Evolutionary conservation across 2,113 vertebrate genomes (phyloP), one percentile per base, ranked within the genome.

Genomic region (Gallinago undulata): DNA sequence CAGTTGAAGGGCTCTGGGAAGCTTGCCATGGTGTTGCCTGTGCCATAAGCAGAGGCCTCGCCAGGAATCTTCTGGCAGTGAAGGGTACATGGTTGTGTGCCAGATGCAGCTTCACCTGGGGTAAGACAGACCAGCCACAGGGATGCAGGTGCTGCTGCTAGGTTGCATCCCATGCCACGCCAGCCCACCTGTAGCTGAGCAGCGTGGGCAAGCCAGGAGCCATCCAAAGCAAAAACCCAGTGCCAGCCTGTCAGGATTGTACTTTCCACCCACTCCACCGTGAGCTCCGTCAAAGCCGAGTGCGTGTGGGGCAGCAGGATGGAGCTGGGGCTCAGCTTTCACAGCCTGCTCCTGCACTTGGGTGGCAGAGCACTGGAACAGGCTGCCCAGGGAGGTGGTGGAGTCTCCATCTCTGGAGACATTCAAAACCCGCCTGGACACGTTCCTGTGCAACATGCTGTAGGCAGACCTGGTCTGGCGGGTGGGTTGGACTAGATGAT

Each of bases 261-360:
- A 30, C 9, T 66, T 74, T 4, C 2, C 41, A 6, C 43, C 25
- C 5, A 31, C 5, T 8, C 5, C 1, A 11, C 16, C 1, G 0
- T 41, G 21, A 39, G 22, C 5, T 80, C 48, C 31, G 45, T 74
- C 47, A n/a, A 31, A 84, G 45, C 10, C 0, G 0, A 9, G 12
- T 5, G 12, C 1, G 0, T 11, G 21, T 7, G 18, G 7, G 35
- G 21, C 35, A 56, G n/a, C 0, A 0, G 48, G 16, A 8, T 82
- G 22, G 9, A 27, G 4, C 37, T 3, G 9, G 13, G 67, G 35
- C 55, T 70, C 33, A 31, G 19, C n/a, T 82, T 91, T 93, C 80
- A 94, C 33, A 62, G 43, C 13, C 30, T 87, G 24, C 57, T 95
- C 75, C 94, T 96, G 67, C 13, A 11, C 55, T 95, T 30, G 53